Percentiles rank a stretch among this genome's conserved stretches.
phyloP scores from a whole-genome alignment of 2,888 invertebrate genomes.

The Orchesella flavescens region DNA sequence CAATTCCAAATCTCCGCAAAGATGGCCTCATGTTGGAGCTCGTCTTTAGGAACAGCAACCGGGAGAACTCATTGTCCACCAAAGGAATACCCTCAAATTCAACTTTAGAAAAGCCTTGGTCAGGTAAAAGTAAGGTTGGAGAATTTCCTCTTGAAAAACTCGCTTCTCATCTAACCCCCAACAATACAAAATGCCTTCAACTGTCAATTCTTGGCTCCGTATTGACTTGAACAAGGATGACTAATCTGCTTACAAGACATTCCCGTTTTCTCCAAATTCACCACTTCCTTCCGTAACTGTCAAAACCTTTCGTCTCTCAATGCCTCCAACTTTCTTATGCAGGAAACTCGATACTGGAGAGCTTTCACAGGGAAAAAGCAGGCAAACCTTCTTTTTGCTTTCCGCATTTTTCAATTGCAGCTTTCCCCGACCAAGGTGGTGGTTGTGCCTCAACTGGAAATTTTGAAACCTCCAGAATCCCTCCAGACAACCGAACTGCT shows the following conservation, averaged over 20 bases:
- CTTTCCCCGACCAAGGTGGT: background rate
- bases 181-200: background rate
- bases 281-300: background rate
- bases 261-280: background rate
- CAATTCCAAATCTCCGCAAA: no score
- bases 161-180: background rate
- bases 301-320: background rate
- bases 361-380: background rate
- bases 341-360: background rate
- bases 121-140: no score
- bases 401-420: no score
- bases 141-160: no score
- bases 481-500: constrained; percentile 3
- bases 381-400: background rate
- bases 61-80: no score
- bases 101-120: no score
- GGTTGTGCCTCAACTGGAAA: constrained; percentile 5
- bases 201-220: background rate
- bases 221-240: background rate
- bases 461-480: constrained; percentile 26
- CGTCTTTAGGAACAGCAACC: no score
- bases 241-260: background rate
- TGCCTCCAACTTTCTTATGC: background rate
- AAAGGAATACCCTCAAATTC: no score
- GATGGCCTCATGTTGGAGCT: no score